A percentile compares a stretch with the other conserved stretches of the same genome.
These are phyloP conservation scores for Petroica traversi DNA, from an alignment of 2,113 vertebrate species.

Conservation along the genomic window DNA sequence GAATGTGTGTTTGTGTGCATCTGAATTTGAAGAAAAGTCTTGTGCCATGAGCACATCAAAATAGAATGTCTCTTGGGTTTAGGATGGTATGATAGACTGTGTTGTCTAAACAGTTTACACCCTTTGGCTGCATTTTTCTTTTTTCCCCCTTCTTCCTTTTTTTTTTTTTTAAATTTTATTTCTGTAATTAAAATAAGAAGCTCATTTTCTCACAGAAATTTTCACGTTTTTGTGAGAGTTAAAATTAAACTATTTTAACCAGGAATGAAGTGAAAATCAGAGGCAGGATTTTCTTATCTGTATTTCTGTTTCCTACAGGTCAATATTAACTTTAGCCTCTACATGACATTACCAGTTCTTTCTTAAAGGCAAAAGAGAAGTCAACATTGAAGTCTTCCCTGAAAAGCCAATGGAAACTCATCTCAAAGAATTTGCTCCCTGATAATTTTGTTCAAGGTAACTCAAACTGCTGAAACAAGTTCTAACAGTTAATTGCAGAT, in stretches of 20 bases:
- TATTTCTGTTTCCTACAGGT: neutral
- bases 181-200: neutral
- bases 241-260: neutral
- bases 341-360: neutral
- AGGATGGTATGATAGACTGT: neutral
- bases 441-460: neutral
- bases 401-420: neutral
- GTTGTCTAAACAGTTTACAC: neutral
- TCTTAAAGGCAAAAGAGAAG: neutral
- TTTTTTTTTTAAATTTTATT: neutral
- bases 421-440: neutral
- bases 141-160: fast-evolving
- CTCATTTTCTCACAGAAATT: neutral
- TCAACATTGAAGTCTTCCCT: neutral
- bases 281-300: fast-evolving
- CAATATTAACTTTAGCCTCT: neutral
- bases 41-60: neutral
- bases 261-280: neutral
- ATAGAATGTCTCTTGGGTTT: neutral
- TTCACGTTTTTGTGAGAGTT: neutral
- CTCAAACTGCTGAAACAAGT: neutral
- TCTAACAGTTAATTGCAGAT: neutral
- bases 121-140: fast-evolving
- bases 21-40: neutral
- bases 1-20: fast-evolving